Evolutionary conservation across 2,113 vertebrate species (phyloP).

Genomic region (Emydura subglobosa): DNA sequence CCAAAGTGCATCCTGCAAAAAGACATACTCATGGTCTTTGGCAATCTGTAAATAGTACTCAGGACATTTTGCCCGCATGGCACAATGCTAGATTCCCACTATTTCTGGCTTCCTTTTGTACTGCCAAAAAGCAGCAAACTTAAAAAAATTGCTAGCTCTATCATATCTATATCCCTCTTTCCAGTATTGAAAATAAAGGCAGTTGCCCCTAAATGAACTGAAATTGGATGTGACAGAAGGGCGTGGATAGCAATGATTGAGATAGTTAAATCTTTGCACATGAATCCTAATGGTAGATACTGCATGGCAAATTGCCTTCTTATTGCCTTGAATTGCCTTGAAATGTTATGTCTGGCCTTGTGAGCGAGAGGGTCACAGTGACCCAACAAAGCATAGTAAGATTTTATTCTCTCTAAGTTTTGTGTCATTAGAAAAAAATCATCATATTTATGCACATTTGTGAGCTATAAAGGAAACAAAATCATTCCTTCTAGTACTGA

Average conservation of each 20-base stretch:
- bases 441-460: accelerated
- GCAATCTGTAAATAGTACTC: background rate
- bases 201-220: background rate
- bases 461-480: background rate
- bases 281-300: background rate
- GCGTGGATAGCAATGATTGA: background rate
- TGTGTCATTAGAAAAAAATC: background rate
- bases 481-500: background rate
- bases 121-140: accelerated
- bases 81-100: background rate
- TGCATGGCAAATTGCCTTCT: background rate
- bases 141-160: background rate
- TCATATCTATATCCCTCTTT: background rate
- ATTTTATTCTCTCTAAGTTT: background rate
- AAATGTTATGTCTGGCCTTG: background rate
- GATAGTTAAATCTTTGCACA: constrained; percentile 2
- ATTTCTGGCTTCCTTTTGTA: background rate
- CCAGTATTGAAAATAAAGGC: background rate
- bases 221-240: background rate
- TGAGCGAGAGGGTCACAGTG: background rate
- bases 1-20: background rate
- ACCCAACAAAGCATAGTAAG: background rate
- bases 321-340: background rate
- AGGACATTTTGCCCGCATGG: background rate
- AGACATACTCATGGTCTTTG: background rate